Percentiles rank a stretch among this genome's conserved stretches.
Conservation (phyloP, 2,888 invertebrate genomes). For the Molanna angustata region DNA sequence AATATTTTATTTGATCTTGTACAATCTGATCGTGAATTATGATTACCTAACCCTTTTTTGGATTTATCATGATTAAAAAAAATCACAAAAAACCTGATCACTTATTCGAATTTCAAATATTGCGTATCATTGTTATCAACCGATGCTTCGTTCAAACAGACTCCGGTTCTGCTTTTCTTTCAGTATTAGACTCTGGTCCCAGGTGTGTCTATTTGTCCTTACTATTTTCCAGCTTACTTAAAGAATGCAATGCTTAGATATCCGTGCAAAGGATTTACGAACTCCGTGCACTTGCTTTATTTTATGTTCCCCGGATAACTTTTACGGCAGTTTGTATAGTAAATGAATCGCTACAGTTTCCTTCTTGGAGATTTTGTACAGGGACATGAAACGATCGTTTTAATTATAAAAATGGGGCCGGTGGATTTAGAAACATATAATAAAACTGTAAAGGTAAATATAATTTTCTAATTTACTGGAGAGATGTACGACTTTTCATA, state of each 20-base stretch:
- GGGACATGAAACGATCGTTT: neutral
- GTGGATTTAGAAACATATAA: neutral
- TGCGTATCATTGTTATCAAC: too few species aligned
- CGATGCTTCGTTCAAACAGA: too few species aligned
- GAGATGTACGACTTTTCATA: too few species aligned
- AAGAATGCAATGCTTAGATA: constrained; percentile 21
- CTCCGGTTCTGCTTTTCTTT: too few species aligned
- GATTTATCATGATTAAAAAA: too few species aligned
- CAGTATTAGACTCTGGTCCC: constrained; percentile 13
- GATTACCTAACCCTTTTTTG: too few species aligned
- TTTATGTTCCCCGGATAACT: constrained; percentile 18
- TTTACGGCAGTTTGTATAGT: constrained; percentile 14
- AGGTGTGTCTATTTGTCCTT: constrained; percentile 21
- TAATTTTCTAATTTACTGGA: too few species aligned
- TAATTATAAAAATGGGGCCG: constrained; percentile 8
- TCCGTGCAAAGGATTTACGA: constrained; percentile 17
- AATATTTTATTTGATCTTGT: too few species aligned
- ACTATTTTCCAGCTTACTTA: constrained; percentile 29
- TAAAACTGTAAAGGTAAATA: neutral
- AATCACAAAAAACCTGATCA: too few species aligned
- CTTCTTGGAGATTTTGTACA: neutral
- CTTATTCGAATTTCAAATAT: too few species aligned
- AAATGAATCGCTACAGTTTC: constrained; percentile 7
- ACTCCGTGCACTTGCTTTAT: constrained; percentile 7
- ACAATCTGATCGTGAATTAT: too few species aligned